Conservation (phyloP, 2,797 vertebrate genomes). For the Podargus strigoides region DNA sequence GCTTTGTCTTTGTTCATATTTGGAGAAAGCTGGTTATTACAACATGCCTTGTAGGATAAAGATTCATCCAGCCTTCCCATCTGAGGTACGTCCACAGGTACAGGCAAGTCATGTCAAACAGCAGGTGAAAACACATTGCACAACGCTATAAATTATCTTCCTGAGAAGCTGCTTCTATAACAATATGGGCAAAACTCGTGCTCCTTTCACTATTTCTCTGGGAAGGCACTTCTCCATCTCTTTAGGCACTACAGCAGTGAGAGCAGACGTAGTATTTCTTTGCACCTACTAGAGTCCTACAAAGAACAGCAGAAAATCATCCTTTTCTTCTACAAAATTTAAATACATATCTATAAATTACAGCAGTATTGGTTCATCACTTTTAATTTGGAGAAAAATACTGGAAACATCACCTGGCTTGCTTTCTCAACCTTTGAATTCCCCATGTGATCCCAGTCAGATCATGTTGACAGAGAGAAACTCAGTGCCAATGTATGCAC, state of each 20-base stretch:
- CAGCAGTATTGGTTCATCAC: neutral
- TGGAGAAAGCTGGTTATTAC: neutral
- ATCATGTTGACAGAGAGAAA: neutral
- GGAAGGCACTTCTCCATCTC: neutral
- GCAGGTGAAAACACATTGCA: constrained; percentile 33
- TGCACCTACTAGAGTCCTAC: no score
- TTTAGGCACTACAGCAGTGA: neutral
- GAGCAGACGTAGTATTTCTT: neutral
- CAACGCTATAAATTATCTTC: neutral
- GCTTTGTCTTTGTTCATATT: neutral
- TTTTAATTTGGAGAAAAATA: neutral
- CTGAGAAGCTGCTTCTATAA: neutral
- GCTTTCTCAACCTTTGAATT: neutral
- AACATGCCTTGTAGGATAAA: neutral
- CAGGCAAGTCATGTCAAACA: neutral
- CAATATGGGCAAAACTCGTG: neutral
- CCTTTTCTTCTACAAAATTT: neutral
- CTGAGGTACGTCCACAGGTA: neutral
- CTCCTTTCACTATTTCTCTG: neutral
- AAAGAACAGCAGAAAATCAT: neutral
- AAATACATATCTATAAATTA: neutral
- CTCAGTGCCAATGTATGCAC: neutral
- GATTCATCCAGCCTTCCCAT: neutral
- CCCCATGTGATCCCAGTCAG: neutral
- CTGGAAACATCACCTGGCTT: neutral